Conservation (phyloP, 2,888 invertebrate genomes). For the Zaprionus obscuricornis region DNA sequence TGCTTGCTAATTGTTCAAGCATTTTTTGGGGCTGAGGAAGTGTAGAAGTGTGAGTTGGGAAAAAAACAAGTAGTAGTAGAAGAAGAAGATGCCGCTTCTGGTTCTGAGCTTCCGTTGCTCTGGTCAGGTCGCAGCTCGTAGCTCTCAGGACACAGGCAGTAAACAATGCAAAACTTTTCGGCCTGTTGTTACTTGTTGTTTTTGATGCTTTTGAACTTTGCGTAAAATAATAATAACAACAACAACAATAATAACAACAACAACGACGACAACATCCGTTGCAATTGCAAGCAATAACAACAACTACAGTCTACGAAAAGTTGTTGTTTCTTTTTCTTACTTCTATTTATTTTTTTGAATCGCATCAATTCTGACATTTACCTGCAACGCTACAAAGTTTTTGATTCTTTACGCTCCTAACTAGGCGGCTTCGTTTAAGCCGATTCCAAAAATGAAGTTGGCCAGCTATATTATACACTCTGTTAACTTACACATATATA, state of each 20-base stretch:
- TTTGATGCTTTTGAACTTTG: slow-evolving; percentile 27
- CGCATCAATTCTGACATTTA: slow-evolving; percentile 82
- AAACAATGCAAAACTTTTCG: slow-evolving; percentile 50
- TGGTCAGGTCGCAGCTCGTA: slow-evolving; percentile 32
- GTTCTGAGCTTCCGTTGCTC: slow-evolving; percentile 30
- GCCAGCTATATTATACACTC: slow-evolving; percentile 23
- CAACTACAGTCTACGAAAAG: slow-evolving; percentile 50
- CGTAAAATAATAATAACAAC: slow-evolving; percentile 31
- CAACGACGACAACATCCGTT: slow-evolving; percentile 9
- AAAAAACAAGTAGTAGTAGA: neutral
- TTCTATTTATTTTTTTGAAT: slow-evolving; percentile 67
- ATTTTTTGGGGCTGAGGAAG: neutral
- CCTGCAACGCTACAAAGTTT: slow-evolving; percentile 77
- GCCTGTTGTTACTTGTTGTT: slow-evolving; percentile 20
- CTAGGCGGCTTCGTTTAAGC: slow-evolving; percentile 51
- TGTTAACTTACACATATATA: neutral
- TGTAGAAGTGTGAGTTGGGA: neutral
- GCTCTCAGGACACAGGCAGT: too few species aligned
- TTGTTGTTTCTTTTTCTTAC: slow-evolving; percentile 49
- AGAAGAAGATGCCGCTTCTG: slow-evolving; percentile 6
- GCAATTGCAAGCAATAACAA: neutral
- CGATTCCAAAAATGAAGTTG: slow-evolving; percentile 49
- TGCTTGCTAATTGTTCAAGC: slow-evolving; percentile 53
- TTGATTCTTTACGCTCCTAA: slow-evolving; percentile 15
- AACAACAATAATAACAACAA: slow-evolving; percentile 23